Percentiles rank a stretch among this genome's conserved stretches.
Evolutionary conservation across 2,888 invertebrate species (phyloP).

Genomic region (Plemyria rubiginata): DNA sequence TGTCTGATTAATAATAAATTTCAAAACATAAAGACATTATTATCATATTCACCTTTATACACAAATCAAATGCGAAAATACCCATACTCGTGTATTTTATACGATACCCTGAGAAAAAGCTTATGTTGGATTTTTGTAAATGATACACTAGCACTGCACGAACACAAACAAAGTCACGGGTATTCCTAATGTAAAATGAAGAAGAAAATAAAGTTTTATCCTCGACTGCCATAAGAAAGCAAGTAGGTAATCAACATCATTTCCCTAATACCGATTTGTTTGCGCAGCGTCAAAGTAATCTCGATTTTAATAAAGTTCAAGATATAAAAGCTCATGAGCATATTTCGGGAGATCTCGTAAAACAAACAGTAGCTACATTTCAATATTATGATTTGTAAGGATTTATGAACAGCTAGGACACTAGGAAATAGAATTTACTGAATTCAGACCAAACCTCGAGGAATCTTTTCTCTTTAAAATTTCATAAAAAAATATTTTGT

Average conservation of each 20-base stretch:
- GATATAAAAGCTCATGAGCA: constrained; percentile 20
- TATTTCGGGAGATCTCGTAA: constrained; percentile 25
- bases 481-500: too few species aligned
- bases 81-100: too few species aligned
- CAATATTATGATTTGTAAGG: constrained; percentile 6
- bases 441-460: too few species aligned
- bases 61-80: too few species aligned
- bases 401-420: neutral
- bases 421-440: too few species aligned
- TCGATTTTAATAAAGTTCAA: constrained; percentile 26
- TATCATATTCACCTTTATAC: too few species aligned
- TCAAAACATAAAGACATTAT: too few species aligned
- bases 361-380: constrained; percentile 32
- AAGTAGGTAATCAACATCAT: constrained; percentile 11
- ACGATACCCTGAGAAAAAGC: too few species aligned
- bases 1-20: too few species aligned
- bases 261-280: constrained; percentile 26
- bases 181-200: neutral
- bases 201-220: neutral
- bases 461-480: too few species aligned
- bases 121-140: too few species aligned
- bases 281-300: constrained; percentile 22
- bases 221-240: neutral
- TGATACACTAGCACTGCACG: too few species aligned
- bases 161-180: neutral